Percentiles rank a stretch among this genome's conserved stretches.
Evolutionary conservation across 1,140 invertebrate genomes (phyloP).

Genomic region (Ylistrum balloti): DNA sequence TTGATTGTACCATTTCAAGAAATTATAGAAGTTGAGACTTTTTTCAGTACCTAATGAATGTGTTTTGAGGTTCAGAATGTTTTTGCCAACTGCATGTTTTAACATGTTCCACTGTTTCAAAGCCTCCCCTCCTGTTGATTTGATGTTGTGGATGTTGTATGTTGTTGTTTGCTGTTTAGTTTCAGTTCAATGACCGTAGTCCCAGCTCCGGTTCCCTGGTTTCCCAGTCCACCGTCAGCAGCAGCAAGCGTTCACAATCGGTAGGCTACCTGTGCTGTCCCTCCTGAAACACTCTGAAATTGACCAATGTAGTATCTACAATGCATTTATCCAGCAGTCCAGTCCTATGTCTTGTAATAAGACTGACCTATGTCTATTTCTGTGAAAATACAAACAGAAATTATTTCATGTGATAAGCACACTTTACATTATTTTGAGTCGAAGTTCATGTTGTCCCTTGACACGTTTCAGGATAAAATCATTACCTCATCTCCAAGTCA

Average conservation of each 20-base stretch:
- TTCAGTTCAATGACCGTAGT: constrained; percentile 64
- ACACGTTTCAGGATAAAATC: no score
- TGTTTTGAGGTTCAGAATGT: neutral
- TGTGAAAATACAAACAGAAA: no score
- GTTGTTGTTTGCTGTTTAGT: constrained; percentile 60
- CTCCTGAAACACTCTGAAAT: neutral
- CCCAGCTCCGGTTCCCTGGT: constrained; percentile 65
- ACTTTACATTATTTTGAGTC: no score
- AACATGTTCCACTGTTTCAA: neutral
- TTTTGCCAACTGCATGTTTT: neutral
- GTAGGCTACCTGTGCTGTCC: constrained; percentile 56
- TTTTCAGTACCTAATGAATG: neutral
- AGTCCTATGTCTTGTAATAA: no score
- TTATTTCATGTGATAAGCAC: no score
- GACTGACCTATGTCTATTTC: no score
- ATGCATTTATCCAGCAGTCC: no score
- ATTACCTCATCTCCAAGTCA: no score
- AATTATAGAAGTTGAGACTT: neutral
- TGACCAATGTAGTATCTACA: no score
- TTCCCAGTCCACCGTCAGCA: constrained; percentile 68
- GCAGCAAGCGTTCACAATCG: constrained; percentile 58
- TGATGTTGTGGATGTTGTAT: constrained; percentile 54
- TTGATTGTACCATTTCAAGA: no score
- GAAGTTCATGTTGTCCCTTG: no score
- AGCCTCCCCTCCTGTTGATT: constrained; percentile 36